Evolutionary conservation across 2,113 vertebrate genomes (phyloP), one percentile per base, ranked within the genome.

Genomic region (Chaenocephalus aceratus): DNA sequence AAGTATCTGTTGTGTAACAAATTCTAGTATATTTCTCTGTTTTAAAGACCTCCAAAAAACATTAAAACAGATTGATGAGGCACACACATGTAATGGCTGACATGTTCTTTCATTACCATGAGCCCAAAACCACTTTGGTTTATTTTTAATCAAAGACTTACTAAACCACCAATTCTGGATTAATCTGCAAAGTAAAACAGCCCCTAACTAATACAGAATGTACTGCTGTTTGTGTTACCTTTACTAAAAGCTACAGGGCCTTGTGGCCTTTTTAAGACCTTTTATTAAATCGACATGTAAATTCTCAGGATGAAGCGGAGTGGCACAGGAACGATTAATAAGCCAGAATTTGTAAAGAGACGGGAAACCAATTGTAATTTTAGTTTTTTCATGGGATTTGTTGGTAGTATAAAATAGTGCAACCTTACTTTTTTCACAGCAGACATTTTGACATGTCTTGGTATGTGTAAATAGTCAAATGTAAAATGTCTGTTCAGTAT

Each of bases 161-260:
- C 54, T 7, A 46, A 13, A 64, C 3, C 44, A 11, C 60, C 68
- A 75, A 77, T 75, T 68, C n/a, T 71, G 49, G 45, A 36, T 46
- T 56, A 68, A 44, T 77, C 36, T 18, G 3, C 61, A 72, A 46
- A 36, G 52, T 70, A 56, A 73, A 80, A 74, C 49, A 58, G 44
- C 48, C 45, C 71, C 34, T 21, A 59, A 54, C 26, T 59, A 60
- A 60, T 63, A 15, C 58, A 65, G 56, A 77, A 74, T 69, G 57
- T 52, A 36, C 30, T 68, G n/a, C 34, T 79, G 60, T 79, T 83
- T 79, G 21, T 72, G 61, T 63, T 46, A 79, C 14, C 15, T 61
- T 79, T 59, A 13, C 80, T 72, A 70, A 46, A 67, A 75, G 75
- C 62, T 72, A 57, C 63, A 75, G 54, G 26, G 49, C 60, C 49